These are phyloP conservation scores for Glyphotaelius pellucidus DNA, from an alignment of 2,888 invertebrate genomes.

Conservation along the genomic window DNA sequence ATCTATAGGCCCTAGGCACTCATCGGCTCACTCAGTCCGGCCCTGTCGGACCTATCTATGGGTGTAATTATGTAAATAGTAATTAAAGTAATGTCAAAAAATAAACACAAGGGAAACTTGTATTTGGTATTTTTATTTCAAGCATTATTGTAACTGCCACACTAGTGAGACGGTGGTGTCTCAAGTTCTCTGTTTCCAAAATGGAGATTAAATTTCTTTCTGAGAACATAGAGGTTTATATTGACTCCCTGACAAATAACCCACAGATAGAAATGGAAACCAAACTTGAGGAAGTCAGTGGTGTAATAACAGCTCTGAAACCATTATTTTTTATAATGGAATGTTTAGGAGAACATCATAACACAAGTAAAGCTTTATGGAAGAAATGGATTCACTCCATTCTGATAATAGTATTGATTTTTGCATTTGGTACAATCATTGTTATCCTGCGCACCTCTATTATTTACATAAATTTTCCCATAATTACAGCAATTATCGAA, in stretches of 20 bases:
- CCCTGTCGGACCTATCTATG: not conserved
- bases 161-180: not conserved
- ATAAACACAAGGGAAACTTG: not conserved
- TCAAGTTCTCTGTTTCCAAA: not conserved
- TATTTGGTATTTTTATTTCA: not conserved
- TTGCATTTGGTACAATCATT: not conserved
- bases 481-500: not conserved
- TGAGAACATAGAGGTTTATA: not conserved
- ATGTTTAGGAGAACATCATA: not conserved
- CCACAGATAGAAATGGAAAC: not conserved
- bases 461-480: not conserved
- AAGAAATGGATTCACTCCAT: not conserved
- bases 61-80: not conserved
- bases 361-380: not conserved
- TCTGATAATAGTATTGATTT: not conserved
- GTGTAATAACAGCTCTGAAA: not conserved
- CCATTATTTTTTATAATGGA: conserved; percentile 9
- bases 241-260: not conserved
- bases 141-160: not conserved
- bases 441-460: not conserved
- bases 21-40: no score
- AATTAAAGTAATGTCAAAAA: not conserved
- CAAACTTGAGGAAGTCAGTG: not conserved
- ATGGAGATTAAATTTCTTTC: not conserved
- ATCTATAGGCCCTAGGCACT: no score